phyloP scores from a whole-genome alignment of 2,113 vertebrate genomes.

The Sminthopsis crassicaudata region DNA sequence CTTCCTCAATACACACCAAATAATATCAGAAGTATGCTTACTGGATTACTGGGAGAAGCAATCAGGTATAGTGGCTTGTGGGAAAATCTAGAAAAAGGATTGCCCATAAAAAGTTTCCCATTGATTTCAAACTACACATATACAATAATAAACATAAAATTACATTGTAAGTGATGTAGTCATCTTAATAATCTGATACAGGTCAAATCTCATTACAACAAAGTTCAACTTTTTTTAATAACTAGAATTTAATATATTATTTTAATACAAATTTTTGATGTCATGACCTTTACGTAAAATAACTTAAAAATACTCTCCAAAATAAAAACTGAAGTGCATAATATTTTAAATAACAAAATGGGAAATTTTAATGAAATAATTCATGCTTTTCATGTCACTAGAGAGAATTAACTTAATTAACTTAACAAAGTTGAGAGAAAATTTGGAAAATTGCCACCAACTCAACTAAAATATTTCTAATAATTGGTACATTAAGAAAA shows the following conservation, averaged over 20 bases:
- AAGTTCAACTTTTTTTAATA: background rate
- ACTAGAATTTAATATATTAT: background rate
- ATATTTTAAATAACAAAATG: background rate
- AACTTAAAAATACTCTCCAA: background rate
- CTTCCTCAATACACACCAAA: slow-evolving; percentile 16
- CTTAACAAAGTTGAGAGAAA: background rate
- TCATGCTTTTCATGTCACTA: background rate
- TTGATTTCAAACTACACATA: background rate
- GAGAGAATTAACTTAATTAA: background rate
- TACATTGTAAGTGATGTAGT: background rate
- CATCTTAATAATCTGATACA: background rate
- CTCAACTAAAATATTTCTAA: background rate
- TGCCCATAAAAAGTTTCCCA: background rate
- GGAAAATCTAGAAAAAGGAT: background rate
- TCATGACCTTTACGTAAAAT: background rate
- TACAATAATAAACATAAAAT: background rate
- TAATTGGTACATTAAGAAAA: slow-evolving; percentile 1
- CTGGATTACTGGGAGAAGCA: background rate
- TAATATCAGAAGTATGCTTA: background rate
- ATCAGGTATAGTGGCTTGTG: background rate
- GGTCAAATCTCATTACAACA: background rate
- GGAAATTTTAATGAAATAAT: background rate
- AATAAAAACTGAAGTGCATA: background rate
- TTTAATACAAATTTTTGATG: background rate
- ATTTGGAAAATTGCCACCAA: background rate